Conservation (phyloP, 1,140 invertebrate species). For the Pararge aegeria region DNA sequence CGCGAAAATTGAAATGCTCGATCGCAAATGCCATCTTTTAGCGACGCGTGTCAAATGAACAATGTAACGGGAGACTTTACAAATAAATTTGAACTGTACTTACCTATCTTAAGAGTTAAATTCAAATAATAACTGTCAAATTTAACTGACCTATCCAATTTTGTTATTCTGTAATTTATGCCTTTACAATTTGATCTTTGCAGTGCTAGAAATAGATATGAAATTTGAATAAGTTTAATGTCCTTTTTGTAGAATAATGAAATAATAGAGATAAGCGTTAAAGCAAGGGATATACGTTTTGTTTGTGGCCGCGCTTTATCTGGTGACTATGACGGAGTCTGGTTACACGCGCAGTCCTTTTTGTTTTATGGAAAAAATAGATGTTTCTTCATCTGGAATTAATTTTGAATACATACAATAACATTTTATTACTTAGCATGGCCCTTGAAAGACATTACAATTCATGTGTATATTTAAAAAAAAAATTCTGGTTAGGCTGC, state of each 20-base stretch:
- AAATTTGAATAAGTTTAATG: not conserved
- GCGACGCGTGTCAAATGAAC: conserved; percentile 46
- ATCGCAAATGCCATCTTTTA: conserved; percentile 49
- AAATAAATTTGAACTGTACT: conserved; percentile 20
- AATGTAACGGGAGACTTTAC: conserved; percentile 14
- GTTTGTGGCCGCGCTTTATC: conserved; percentile 1
- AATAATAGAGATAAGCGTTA: conserved; percentile 1
- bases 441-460: no score
- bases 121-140: conserved; percentile 18
- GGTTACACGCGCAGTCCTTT: not conserved
- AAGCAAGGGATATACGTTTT: conserved; percentile 2
- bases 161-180: conserved; percentile 18
- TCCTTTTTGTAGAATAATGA: not conserved
- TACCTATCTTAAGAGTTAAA: conserved; percentile 15
- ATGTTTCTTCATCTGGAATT: no score
- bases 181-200: not conserved
- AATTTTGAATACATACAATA: no score
- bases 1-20: conserved; percentile 59
- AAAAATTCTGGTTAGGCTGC: no score
- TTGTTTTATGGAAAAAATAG: no score
- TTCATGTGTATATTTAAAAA: no score
- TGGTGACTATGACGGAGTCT: not conserved
- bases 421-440: no score
- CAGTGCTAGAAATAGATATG: not conserved
- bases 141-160: conserved; percentile 25